Evolutionary conservation across 2,113 vertebrate genomes (phyloP).

Genomic region (Tachycineta bicolor): DNA sequence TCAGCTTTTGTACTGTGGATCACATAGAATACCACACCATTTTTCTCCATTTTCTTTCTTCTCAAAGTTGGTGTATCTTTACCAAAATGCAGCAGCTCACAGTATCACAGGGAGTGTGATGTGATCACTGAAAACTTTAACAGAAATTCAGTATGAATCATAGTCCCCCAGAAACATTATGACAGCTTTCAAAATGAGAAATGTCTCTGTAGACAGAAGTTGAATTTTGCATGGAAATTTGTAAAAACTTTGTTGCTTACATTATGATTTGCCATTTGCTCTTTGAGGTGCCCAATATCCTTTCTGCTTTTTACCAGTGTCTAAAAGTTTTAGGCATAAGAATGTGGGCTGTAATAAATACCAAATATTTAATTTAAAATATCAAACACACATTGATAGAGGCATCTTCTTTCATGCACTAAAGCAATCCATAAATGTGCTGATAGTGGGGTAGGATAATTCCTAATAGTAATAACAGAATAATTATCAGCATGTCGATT

Average conservation of each 20-base stretch:
- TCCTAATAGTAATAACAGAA: neutral
- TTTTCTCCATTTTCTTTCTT: neutral
- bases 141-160: neutral
- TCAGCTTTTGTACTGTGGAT: neutral
- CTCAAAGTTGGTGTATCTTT: neutral
- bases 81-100: neutral
- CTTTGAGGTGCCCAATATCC: neutral
- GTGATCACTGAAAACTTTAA: neutral
- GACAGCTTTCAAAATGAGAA: neutral
- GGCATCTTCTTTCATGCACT: neutral
- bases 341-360: neutral
- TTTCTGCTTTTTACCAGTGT: neutral
- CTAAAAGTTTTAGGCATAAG: neutral
- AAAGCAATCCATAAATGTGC: neutral
- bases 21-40: neutral
- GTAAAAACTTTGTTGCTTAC: neutral
- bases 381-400: neutral
- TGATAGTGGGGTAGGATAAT: neutral
- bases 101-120: neutral
- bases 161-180: neutral
- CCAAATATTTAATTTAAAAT: neutral
- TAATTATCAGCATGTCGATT: neutral
- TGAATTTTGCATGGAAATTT: neutral
- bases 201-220: neutral
- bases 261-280: neutral